A percentile compares a stretch with the other conserved stretches of the same genome.
Conservation (phyloP, 2,113 vertebrate genomes). For the Picathartes gymnocephalus region DNA sequence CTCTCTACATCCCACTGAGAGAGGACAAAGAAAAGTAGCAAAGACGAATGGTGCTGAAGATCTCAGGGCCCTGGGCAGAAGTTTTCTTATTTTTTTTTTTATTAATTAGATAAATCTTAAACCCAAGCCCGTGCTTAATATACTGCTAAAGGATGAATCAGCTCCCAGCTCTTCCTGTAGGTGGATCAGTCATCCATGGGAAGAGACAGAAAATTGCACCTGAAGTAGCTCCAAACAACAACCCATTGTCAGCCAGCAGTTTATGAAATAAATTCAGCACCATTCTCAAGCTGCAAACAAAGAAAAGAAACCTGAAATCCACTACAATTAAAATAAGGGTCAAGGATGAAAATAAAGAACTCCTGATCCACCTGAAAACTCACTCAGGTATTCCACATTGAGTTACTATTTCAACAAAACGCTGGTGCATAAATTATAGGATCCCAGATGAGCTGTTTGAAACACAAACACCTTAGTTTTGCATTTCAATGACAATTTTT, state of each 20-base stretch:
- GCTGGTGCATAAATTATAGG: rapidly evolving
- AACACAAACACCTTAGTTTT: not conserved
- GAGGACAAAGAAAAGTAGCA: not conserved
- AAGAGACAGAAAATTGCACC: not conserved
- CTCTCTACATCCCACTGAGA: not conserved
- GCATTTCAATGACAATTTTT: not conserved
- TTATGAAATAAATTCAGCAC: not conserved
- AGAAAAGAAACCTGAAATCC: not conserved
- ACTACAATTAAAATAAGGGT: not conserved
- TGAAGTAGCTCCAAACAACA: not conserved
- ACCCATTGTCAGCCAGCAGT: not conserved
- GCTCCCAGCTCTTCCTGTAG: not conserved
- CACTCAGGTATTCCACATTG: too few relatives aligned
- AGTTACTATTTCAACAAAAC: not conserved
- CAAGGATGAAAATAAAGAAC: not conserved
- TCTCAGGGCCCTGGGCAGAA: not conserved
- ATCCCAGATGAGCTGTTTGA: not conserved
- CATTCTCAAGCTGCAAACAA: not conserved
- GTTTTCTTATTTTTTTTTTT: not conserved
- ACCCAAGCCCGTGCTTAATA: not conserved
- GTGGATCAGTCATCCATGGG: not conserved
- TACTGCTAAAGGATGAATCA: not conserved
- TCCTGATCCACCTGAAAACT: not conserved
- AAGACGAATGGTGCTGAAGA: not conserved
- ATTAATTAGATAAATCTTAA: not conserved